These are phyloP conservation scores for Nasonia longicornis DNA, from an alignment of 1,140 invertebrate species.

Conservation along the genomic window DNA sequence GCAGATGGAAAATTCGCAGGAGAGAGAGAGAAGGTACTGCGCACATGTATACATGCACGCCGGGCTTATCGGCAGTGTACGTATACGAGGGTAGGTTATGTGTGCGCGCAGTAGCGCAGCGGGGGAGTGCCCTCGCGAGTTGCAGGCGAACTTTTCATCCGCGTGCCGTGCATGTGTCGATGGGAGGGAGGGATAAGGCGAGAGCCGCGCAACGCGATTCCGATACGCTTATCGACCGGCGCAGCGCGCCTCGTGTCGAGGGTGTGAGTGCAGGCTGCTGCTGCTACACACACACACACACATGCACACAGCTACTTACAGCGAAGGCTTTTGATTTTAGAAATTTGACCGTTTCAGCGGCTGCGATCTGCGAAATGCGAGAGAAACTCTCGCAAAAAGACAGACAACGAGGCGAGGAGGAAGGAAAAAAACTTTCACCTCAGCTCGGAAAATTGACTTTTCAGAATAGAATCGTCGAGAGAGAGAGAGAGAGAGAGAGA, in stretches of 20 bases:
- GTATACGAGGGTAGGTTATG: neutral
- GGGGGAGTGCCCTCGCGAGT: slow-evolving; percentile 24
- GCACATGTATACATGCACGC: neutral
- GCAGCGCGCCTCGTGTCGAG: neutral
- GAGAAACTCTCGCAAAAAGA: too few species aligned
- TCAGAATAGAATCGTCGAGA: neutral
- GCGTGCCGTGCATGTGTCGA: slow-evolving; percentile 32
- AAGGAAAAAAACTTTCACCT: neutral
- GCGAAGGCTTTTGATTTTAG: slow-evolving; percentile 30
- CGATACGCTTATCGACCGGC: slow-evolving; percentile 32
- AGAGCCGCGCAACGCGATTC: slow-evolving; percentile 14
- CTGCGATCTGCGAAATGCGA: too few species aligned
- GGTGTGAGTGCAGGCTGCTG: neutral
- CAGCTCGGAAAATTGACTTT: neutral
- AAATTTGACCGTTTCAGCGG: slow-evolving; percentile 14
- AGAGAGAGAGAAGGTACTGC: slow-evolving; percentile 28
- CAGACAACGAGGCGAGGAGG: too few species aligned
- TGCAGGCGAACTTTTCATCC: slow-evolving; percentile 35
- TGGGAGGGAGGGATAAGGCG: slow-evolving; percentile 30
- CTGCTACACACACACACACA: neutral
- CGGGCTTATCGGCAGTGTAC: neutral
- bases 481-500: neutral
- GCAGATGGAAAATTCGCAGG: slow-evolving; percentile 49
- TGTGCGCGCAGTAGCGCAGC: neutral
- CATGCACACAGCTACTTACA: neutral